These are phyloP conservation scores for Acipenser ruthenus DNA, from an alignment of 2,797 vertebrate species.

Conservation along the genomic window DNA sequence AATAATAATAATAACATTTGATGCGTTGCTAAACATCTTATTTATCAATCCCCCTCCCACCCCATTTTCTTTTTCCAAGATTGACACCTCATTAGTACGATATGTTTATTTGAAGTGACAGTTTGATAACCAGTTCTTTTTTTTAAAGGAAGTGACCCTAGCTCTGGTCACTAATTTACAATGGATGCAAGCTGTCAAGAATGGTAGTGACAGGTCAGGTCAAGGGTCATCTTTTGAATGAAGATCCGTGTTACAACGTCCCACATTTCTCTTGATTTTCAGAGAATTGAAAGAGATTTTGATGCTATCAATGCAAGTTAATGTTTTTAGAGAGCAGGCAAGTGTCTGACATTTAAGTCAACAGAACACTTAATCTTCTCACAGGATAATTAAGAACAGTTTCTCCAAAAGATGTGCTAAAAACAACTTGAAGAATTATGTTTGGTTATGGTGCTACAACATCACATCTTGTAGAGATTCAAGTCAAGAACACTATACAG, in stretches of 20 bases:
- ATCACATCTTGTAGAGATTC: too few species aligned
- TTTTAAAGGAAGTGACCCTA: conserved; percentile 71
- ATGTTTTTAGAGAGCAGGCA: too few species aligned
- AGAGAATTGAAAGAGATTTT: background rate
- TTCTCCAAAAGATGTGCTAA: too few species aligned
- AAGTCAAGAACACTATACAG: too few species aligned
- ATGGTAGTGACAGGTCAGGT: conserved; percentile 63
- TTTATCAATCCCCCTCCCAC: background rate
- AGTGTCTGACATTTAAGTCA: too few species aligned
- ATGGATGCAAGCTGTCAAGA: conserved; percentile 60
- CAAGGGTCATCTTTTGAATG: conserved; percentile 77
- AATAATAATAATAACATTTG: too few species aligned
- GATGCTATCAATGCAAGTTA: too few species aligned
- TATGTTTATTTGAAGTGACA: conserved; percentile 70
- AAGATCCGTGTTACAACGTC: conserved; percentile 41
- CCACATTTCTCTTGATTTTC: conserved; percentile 26
- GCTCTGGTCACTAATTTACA: conserved; percentile 70
- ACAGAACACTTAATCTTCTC: too few species aligned
- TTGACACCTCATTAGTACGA: conserved; percentile 24
- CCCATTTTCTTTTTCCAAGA: conserved; percentile 12
- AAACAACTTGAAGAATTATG: too few species aligned
- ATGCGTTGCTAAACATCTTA: too few species aligned
- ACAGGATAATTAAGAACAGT: too few species aligned
- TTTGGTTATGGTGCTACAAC: too few species aligned
- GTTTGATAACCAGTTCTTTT: conserved; percentile 68